Evolutionary conservation across 1,140 invertebrate species (phyloP).

Genomic region (Conopomorpha cramerella): DNA sequence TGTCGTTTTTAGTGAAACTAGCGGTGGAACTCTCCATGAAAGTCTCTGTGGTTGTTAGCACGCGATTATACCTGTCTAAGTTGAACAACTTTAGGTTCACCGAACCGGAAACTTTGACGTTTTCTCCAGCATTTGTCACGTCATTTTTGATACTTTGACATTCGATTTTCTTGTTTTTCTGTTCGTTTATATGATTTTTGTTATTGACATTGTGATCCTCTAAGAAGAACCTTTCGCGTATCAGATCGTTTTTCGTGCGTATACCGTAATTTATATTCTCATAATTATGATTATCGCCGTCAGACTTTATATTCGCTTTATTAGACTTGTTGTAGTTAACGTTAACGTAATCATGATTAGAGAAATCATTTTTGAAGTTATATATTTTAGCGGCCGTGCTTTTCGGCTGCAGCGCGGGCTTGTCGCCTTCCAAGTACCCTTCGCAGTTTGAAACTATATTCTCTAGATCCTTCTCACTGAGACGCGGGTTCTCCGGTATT

Average conservation of each 20-base stretch:
- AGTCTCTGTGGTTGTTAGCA: slow-evolving; percentile 39
- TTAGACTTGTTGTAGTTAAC: too few relatives aligned
- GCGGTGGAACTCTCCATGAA: slow-evolving; percentile 34
- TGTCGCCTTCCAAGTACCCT: slow-evolving; percentile 7
- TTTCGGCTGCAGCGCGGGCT: slow-evolving; percentile 28
- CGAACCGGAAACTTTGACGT: slow-evolving; percentile 35
- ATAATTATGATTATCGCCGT: slow-evolving; percentile 6
- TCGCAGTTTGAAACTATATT: slow-evolving; percentile 8
- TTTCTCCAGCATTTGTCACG: slow-evolving; percentile 28
- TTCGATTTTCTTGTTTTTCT: slow-evolving; percentile 46
- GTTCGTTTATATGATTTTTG: slow-evolving; percentile 28
- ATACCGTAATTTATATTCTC: slow-evolving; percentile 21
- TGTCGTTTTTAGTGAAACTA: slow-evolving; percentile 40
- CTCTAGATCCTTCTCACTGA: slow-evolving; percentile 8
- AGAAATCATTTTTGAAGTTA: slow-evolving; percentile 48
- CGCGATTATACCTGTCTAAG: slow-evolving; percentile 39
- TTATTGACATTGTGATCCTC: slow-evolving; percentile 43
- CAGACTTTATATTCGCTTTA: too few relatives aligned
- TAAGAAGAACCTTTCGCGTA: slow-evolving; percentile 41
- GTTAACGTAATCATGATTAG: slow-evolving; percentile 39
- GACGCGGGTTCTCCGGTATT: not conserved
- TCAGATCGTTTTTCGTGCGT: slow-evolving; percentile 31
- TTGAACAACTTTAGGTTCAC: slow-evolving; percentile 46
- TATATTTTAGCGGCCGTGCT: slow-evolving; percentile 35
- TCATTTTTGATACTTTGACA: slow-evolving; percentile 49